A percentile compares a stretch with the other conserved stretches of the same genome.
phyloP scores from a whole-genome alignment of 2,797 vertebrate species.

The Leptatherina wallacei region DNA sequence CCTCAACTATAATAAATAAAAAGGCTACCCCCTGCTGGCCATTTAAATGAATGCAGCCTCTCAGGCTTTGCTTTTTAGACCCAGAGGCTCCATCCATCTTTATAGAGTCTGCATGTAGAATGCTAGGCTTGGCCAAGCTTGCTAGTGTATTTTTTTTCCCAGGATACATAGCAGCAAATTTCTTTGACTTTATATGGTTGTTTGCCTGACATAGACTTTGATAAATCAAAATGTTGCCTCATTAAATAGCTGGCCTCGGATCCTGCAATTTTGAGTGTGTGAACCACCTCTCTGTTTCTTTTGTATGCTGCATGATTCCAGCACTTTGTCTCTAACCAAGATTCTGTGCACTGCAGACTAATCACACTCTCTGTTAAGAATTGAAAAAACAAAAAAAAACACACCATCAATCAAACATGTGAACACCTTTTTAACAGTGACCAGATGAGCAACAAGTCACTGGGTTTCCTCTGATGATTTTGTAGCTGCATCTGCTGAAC shows the following conservation, averaged over 20 bases:
- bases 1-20: not conserved
- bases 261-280: conserved; percentile 18
- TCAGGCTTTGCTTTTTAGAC: not conserved
- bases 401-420: conserved; percentile 14
- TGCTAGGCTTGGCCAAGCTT: not conserved
- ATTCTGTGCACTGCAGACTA: not conserved
- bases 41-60: not conserved
- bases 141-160: not conserved
- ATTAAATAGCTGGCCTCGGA: not conserved
- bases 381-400: not conserved
- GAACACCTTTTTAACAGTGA: conserved; percentile 21
- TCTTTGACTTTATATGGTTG: not conserved
- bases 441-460: not conserved
- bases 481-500: conserved; percentile 25
- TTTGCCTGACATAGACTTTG: not conserved
- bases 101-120: not conserved
- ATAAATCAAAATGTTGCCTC: conserved; percentile 21
- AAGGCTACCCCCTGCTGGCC: not conserved
- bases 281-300: not conserved
- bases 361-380: not conserved
- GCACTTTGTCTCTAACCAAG: conserved; percentile 5
- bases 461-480: not conserved
- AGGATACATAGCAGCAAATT: not conserved
- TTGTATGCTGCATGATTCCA: not conserved
- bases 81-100: not conserved